A percentile compares a stretch with the other conserved stretches of the same genome.
Evolutionary conservation across 2,888 invertebrate species (phyloP).

Genomic region (Macroteleia sp.): DNA sequence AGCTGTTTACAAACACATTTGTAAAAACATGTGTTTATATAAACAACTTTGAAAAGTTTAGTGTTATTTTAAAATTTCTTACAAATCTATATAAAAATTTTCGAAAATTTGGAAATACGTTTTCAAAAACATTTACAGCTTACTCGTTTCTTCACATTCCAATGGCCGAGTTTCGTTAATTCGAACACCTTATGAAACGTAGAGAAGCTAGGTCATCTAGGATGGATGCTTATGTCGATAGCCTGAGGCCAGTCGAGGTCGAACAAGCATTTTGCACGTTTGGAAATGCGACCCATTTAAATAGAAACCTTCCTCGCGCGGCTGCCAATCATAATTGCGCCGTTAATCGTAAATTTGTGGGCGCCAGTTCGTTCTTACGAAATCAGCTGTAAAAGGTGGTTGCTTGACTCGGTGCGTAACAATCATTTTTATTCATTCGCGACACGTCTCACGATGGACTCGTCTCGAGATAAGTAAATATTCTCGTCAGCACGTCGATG

Average conservation of each 20-base stretch:
- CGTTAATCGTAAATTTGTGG: constrained; percentile 32
- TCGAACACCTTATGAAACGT: constrained; percentile 24
- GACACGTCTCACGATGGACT: constrained; percentile 43
- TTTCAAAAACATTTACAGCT: too few relatives aligned
- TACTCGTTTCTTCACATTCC: not conserved
- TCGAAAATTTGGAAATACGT: too few relatives aligned
- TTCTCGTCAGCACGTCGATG: constrained; percentile 55
- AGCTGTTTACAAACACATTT: too few relatives aligned
- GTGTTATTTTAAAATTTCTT: too few relatives aligned
- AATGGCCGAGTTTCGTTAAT: not conserved
- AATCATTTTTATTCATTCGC: constrained; percentile 55
- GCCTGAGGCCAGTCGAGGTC: constrained; percentile 69
- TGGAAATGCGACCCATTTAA: constrained; percentile 41
- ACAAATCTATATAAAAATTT: too few relatives aligned
- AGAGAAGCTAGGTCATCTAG: constrained; percentile 70
- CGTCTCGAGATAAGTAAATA: constrained; percentile 52
- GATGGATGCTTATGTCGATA: constrained; percentile 70
- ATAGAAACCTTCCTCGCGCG: constrained; percentile 25
- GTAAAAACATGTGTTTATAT: too few relatives aligned
- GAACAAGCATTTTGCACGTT: constrained; percentile 20
- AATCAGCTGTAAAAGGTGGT: constrained; percentile 42
- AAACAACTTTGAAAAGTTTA: too few relatives aligned
- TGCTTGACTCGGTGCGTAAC: constrained; percentile 22
- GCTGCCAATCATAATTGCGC: constrained; percentile 30
- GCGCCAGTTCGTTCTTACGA: constrained; percentile 19